Evolutionary conservation across 2,888 invertebrate genomes (phyloP).

Genomic region (Lasioglossum villosulum): DNA sequence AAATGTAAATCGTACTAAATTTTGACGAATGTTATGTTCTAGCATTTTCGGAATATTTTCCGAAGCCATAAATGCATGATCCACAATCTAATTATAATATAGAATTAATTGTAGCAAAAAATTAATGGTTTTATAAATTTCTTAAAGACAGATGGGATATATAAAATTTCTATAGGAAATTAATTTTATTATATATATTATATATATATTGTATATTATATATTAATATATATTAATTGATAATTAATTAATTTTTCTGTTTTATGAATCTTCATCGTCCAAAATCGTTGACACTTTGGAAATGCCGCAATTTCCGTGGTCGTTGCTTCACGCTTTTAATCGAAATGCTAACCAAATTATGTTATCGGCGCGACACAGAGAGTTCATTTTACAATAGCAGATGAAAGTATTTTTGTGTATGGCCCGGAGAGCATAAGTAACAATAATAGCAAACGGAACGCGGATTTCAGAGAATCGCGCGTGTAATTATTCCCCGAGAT

Average conservation of each 20-base stretch:
- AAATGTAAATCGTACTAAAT: too few species aligned
- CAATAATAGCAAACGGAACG: background rate
- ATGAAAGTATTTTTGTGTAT: background rate
- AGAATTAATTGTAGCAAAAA: background rate
- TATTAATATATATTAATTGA: too few species aligned
- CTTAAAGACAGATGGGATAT: background rate
- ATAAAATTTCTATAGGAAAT: background rate
- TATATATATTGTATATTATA: too few species aligned
- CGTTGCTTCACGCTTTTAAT: background rate
- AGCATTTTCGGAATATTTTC: too few species aligned
- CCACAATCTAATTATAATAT: too few species aligned
- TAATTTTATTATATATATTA: background rate
- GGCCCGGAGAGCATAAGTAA: background rate
- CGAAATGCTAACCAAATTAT: background rate
- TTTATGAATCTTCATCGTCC: background rate
- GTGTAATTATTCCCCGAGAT: background rate
- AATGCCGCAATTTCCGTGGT: background rate
- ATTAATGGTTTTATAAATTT: background rate
- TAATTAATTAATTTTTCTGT: too few species aligned
- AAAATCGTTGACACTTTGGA: background rate
- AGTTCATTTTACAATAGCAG: background rate
- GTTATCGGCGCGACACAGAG: background rate
- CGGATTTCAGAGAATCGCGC: background rate
- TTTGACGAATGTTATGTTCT: too few species aligned
- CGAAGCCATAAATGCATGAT: too few species aligned